Conservation (phyloP, 2,113 vertebrate genomes). For the Muntiacus reevesi region DNA sequence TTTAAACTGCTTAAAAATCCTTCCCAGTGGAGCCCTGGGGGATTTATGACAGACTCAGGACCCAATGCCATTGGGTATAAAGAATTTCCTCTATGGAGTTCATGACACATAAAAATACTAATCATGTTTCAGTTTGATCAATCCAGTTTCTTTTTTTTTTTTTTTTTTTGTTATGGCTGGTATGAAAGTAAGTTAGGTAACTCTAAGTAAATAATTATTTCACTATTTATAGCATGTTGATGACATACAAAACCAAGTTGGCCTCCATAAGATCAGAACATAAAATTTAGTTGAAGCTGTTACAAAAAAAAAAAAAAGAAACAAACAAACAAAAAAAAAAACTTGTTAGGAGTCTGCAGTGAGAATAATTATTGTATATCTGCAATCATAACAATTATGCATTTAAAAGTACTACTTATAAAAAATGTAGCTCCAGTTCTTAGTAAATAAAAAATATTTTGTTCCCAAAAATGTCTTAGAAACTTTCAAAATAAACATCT, state of each 20-base stretch:
- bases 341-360: neutral
- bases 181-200: neutral
- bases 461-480: neutral
- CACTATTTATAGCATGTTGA: neutral
- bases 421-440: neutral
- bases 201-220: neutral
- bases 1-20: neutral
- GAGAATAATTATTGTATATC: neutral
- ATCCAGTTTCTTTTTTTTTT: neutral
- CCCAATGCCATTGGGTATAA: neutral
- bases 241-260: neutral
- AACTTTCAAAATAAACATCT: neutral
- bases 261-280: neutral
- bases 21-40: neutral
- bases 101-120: neutral
- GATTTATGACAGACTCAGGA: neutral
- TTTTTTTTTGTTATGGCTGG: neutral
- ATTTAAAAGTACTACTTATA: neutral
- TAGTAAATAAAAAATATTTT: neutral
- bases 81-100: neutral
- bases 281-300: neutral
- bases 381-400: neutral
- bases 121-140: neutral
- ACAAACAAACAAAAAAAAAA: too few species aligned
- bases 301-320: neutral